Conservation (phyloP, 1,140 invertebrate genomes). For the Brachionus manjavacas region DNA sequence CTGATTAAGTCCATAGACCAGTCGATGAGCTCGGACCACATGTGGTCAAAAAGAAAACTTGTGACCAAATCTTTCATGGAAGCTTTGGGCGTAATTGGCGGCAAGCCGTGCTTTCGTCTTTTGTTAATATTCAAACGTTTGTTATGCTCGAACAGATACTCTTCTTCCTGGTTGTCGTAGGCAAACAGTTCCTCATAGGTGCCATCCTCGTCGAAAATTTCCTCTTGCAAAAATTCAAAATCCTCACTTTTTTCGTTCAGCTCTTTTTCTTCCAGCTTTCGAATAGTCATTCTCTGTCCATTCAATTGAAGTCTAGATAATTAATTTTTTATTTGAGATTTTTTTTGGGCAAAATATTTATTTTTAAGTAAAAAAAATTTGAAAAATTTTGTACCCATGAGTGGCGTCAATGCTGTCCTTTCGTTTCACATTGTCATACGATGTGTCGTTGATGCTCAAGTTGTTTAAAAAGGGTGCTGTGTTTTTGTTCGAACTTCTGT, state of each 20-base stretch:
- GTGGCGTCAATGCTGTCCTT: not conserved
- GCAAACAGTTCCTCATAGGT: conserved; percentile 28
- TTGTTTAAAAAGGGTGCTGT: not conserved
- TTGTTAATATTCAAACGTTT: conserved; percentile 12
- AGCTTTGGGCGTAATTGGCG: conserved; percentile 41
- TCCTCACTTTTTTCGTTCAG: not conserved
- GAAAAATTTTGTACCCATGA: not conserved
- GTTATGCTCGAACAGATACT: conserved; percentile 25
- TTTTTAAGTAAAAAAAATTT: not conserved
- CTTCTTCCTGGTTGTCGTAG: conserved; percentile 41
- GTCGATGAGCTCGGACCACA: conserved; percentile 26
- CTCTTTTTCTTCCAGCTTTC: not conserved
- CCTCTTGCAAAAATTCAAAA: not conserved
- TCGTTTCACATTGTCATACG: not conserved
- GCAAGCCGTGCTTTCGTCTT: conserved; percentile 18
- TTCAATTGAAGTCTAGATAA: not conserved
- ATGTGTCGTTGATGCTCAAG: not conserved
- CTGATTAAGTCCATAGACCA: conserved; percentile 5
- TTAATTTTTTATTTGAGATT: not conserved
- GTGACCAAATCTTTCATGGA: conserved; percentile 35
- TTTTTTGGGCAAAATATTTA: not conserved
- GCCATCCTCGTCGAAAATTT: conserved; percentile 21
- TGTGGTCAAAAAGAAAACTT: conserved; percentile 6
- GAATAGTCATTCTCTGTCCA: not conserved
- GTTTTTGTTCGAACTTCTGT: not conserved